Evolutionary conservation across 2,797 vertebrate species (phyloP), one percentile per base, ranked within the genome.

Genomic region (Potorous gilbertii): DNA sequence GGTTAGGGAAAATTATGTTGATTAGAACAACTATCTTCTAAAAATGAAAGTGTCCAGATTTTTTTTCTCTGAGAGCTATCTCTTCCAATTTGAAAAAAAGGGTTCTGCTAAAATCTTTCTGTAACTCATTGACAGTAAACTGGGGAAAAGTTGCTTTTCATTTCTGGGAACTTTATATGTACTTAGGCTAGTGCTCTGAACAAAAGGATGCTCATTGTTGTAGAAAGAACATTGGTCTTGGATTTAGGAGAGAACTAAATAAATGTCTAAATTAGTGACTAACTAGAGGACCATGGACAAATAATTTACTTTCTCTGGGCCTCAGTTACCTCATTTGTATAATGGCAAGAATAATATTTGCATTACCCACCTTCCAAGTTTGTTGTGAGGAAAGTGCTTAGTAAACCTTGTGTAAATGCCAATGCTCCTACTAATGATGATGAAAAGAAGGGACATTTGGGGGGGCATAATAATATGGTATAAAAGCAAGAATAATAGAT

Each of bases 151-250:
- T 3, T 54, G 87, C 11, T 54, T 87, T n/a, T 92, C 56, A 87
- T 40, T 24, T 29, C 57, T 92, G 27, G 92, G 52, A 94, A n/a
- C 40, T 90, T 11, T 87, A 87, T 87, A 50, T 27, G 40, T 46
- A 11, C 62, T 90, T 24, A 92, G 59, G 27, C 90, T 91, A n/a
- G 56, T 9, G 0, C 3, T 27, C 52, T 81, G 40, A 56, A 91
- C 14, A 59, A n/a, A 13, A 62, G 10, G 90, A 55, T 92, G 57
- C 54, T 55, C 31, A 57, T 56, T 87, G 46, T 89, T 94, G 74
- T 94, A 91, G 96, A 95, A 96, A 56, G 91, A 94, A 87, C 57
- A 94, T 87, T 57, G 52, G 28, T 31, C 54, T 94, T 91, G 1
- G 0, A 29, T 92, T 59, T 0, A 0, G 31, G 87, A 93, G 40